These are phyloP conservation scores for Paraescarpia echinospica DNA, from an alignment of 1,140 invertebrate species.

Conservation along the genomic window DNA sequence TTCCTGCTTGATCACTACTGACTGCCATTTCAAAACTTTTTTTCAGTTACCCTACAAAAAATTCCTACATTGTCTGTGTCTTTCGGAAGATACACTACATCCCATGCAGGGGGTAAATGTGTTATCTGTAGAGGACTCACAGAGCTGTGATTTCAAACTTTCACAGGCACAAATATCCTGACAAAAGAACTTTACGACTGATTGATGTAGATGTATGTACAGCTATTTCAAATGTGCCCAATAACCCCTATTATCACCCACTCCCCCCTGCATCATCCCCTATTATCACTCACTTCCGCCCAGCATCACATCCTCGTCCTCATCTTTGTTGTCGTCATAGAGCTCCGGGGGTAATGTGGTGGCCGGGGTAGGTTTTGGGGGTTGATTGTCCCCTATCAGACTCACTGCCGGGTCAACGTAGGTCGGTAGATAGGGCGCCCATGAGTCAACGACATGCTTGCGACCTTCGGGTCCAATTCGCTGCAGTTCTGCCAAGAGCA, in stretches of 20 bases:
- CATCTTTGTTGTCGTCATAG: conserved; percentile 76
- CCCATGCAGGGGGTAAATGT: no score
- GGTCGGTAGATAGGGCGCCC: conserved; percentile 90
- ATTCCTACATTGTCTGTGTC: no score
- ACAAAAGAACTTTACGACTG: no score
- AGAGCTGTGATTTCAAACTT: no score
- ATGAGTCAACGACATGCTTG: conserved; percentile 88
- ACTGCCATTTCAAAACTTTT: no score
- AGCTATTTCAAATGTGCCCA: neutral
- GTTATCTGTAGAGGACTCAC: no score
- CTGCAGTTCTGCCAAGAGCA: conserved; percentile 89
- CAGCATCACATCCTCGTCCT: conserved; percentile 59
- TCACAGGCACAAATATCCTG: no score
- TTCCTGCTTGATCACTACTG: no score
- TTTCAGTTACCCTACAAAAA: no score
- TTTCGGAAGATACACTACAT: no score
- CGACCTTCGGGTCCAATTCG: conserved; percentile 89
- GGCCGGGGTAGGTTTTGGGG: conserved; percentile 17
- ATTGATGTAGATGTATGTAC: neutral
- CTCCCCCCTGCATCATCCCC: conserved; percentile 36
- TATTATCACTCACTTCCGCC: conserved; percentile 28
- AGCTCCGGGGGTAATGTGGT: neutral
- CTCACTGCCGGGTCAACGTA: conserved; percentile 71
- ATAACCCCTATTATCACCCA: conserved; percentile 14
- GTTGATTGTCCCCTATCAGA: conserved; percentile 27